Conservation (phyloP, 1,140 invertebrate species). For the Atopsyche davidsoni region DNA sequence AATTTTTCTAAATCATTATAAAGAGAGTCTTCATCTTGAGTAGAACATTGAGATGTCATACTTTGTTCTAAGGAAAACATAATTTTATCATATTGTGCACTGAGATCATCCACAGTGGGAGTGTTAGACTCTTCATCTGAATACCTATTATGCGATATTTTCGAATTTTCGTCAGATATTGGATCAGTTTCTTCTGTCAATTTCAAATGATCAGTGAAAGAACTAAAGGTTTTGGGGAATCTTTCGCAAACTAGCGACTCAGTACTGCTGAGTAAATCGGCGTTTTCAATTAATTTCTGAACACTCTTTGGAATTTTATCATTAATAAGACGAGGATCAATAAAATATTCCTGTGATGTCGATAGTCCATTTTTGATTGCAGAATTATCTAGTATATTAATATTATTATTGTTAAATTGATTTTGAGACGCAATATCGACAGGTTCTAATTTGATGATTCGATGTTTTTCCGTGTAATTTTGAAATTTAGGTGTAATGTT, state of each 20-base stretch:
- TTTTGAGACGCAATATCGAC: slow-evolving; percentile 17
- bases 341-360: slow-evolving; percentile 26
- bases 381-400: slow-evolving; percentile 6
- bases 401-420: slow-evolving; percentile 8
- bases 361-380: slow-evolving; percentile 25
- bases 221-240: slow-evolving; percentile 15
- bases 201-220: slow-evolving; percentile 7
- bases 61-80: slow-evolving; percentile 48
- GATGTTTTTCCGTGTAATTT: slow-evolving; percentile 26
- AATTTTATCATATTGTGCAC: slow-evolving; percentile 46
- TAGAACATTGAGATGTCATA: slow-evolving; percentile 42
- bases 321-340: slow-evolving; percentile 27
- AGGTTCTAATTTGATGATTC: slow-evolving; percentile 25
- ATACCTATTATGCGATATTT: slow-evolving; percentile 4
- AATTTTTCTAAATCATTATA: slow-evolving; percentile 48
- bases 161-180: background rate
- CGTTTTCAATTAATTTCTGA: slow-evolving; percentile 27
- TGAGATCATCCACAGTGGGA: slow-evolving; percentile 39
- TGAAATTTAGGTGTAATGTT: slow-evolving; percentile 13
- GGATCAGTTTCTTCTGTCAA: background rate
- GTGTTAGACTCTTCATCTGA: slow-evolving; percentile 29
- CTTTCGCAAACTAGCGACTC: slow-evolving; percentile 26
- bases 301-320: slow-evolving; percentile 26
- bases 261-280: slow-evolving; percentile 23
- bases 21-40: slow-evolving; percentile 45